Conservation (phyloP, 2,113 vertebrate genomes). For the Rhinichthys klamathensis region DNA sequence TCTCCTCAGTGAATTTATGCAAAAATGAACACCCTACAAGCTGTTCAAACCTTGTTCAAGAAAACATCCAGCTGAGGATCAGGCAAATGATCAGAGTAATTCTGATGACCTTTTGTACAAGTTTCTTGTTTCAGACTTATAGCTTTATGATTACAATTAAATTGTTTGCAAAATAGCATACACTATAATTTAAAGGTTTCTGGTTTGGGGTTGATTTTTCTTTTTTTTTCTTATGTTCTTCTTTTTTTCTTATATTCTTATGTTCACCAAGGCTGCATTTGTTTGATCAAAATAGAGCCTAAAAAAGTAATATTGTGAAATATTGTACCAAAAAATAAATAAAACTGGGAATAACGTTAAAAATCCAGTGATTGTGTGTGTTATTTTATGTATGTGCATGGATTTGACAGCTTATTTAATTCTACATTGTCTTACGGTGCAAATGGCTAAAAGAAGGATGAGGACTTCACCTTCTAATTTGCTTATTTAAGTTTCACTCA, state of each 20-base stretch:
- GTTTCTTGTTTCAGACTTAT: not conserved
- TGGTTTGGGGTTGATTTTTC: too few relatives aligned
- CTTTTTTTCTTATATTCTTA: too few relatives aligned
- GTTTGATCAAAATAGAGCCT: not conserved
- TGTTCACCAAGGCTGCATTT: not conserved
- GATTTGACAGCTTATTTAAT: not conserved
- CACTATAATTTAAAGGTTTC: too few relatives aligned
- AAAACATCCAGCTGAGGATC: not conserved
- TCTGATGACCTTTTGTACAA: not conserved
- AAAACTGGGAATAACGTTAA: not conserved
- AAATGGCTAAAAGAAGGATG: too few relatives aligned
- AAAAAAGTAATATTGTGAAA: not conserved
- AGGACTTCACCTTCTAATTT: too few relatives aligned
- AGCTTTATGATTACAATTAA: not conserved
- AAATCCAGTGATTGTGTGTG: not conserved
- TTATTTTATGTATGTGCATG: not conserved
- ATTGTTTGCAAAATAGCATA: too few relatives aligned
- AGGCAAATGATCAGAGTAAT: not conserved
- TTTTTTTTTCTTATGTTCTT: too few relatives aligned
- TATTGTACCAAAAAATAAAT: not conserved
- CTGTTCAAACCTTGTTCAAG: not conserved
- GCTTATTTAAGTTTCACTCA: too few relatives aligned
- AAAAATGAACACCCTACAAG: not conserved
- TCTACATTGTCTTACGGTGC: not conserved
- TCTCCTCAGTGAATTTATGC: not conserved